Evolutionary conservation across 2,888 invertebrate genomes (phyloP), one percentile per base, ranked within the genome.

Genomic region (Meiosimyza decipiens): DNA sequence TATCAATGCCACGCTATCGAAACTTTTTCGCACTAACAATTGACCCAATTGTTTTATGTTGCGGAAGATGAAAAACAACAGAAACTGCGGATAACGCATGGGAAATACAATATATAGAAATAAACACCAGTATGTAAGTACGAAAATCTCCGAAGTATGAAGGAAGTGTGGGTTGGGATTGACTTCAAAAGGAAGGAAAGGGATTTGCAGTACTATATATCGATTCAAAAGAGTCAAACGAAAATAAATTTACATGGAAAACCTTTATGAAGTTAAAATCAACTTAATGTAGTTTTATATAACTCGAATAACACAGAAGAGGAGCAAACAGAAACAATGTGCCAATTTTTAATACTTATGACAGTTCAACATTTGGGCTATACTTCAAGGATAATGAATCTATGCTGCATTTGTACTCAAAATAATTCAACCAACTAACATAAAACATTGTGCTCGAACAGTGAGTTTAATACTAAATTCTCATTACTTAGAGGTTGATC

Each of bases 31-130:
- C 57, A 55, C 65, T 82, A 82, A 80, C 81, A 82, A 83, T 82
- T 83, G 83, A 83, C 83, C 83, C 80, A 83, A 79, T 83, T 83
- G 80, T 77, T 82, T 82, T 82, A 82, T 83, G 83, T 82, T 77
- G 77, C 80, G 82, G 80, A 81, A 83, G 81, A 76, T 72, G 68
- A 71, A 74, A 74, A 73, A 66, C 64, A 51, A 74, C 40, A 40
- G 40, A 40, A 40, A 40, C 40, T 40, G 40, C 40, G 40, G 40
- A 40, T 40, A 40, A 22, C 52, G 18, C 13, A 28, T 28, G 33
- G 15, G 13, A 62, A 16, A 16, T 13, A 62, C 16, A 76, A 73
- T 12, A 71, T 72, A 73, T 75, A 73, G 72, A 77, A 75, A 72
- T 70, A 74, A 40, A 55, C 65, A 76, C 73, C 71, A 28, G n/a